Evolutionary conservation across 2,113 vertebrate species (phyloP).

Genomic region (Gulo gulo): DNA sequence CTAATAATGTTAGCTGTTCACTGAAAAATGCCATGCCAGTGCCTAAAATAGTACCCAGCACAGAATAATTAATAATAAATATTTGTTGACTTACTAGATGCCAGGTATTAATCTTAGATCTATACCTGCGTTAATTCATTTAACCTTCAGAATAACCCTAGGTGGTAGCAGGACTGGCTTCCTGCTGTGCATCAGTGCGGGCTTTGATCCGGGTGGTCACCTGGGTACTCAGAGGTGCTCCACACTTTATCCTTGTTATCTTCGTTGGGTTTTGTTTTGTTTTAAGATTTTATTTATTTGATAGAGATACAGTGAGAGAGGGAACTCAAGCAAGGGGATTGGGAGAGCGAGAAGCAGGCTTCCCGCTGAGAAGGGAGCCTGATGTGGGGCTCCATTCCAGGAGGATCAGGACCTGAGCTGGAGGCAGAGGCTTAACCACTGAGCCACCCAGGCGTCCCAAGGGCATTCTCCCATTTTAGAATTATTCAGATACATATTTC

Average conservation of each 20-base stretch:
- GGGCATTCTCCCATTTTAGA: background rate
- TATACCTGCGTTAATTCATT: background rate
- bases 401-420: no score
- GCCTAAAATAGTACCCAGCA: background rate
- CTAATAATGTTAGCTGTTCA: background rate
- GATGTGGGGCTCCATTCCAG: no score
- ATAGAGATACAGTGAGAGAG: background rate
- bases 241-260: background rate
- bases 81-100: background rate
- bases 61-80: background rate
- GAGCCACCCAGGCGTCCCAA: no score
- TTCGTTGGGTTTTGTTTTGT: background rate
- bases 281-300: background rate
- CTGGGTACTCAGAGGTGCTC: background rate
- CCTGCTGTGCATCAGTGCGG: background rate
- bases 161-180: background rate
- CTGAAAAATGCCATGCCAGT: background rate
- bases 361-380: no score
- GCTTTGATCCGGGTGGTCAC: background rate
- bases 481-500: background rate
- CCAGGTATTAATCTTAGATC: background rate
- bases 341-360: background rate
- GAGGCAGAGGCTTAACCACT: no score
- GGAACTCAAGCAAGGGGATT: no score
- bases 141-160: background rate